phyloP scores from a whole-genome alignment of 2,113 vertebrate species.

The Martes martes region DNA sequence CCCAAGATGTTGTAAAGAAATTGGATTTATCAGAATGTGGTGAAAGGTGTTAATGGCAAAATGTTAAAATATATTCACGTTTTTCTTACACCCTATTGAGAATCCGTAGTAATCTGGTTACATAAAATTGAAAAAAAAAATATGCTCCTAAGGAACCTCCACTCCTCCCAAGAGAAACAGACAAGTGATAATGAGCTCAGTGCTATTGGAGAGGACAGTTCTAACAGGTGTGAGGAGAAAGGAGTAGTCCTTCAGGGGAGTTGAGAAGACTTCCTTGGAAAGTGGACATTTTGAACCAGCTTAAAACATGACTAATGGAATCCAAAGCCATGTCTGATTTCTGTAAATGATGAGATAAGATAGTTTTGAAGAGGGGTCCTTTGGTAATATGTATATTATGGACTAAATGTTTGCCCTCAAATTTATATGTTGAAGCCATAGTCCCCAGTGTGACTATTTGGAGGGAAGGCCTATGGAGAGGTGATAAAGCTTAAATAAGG shows the following conservation, averaged over 20 bases:
- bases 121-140: not conserved
- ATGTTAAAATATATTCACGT: not conserved
- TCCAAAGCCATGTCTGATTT: not conserved
- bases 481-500: not conserved
- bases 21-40: not conserved
- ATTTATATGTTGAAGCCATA: not conserved
- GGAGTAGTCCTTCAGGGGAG: not conserved
- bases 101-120: not conserved
- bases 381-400: not conserved
- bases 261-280: not conserved
- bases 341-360: not conserved
- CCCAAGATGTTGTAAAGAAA: not conserved
- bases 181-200: not conserved
- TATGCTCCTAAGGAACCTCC: not conserved
- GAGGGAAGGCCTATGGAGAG: not conserved
- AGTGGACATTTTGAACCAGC: not conserved
- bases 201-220: not conserved
- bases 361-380: not conserved
- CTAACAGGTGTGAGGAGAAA: not conserved
- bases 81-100: not conserved
- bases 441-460: not conserved
- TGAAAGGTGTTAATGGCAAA: not conserved
- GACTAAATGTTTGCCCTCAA: not conserved
- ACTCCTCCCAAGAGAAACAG: not conserved
- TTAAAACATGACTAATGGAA: not conserved